Conservation (phyloP, 2,888 invertebrate species). For the Asteroscopus sphinx region DNA sequence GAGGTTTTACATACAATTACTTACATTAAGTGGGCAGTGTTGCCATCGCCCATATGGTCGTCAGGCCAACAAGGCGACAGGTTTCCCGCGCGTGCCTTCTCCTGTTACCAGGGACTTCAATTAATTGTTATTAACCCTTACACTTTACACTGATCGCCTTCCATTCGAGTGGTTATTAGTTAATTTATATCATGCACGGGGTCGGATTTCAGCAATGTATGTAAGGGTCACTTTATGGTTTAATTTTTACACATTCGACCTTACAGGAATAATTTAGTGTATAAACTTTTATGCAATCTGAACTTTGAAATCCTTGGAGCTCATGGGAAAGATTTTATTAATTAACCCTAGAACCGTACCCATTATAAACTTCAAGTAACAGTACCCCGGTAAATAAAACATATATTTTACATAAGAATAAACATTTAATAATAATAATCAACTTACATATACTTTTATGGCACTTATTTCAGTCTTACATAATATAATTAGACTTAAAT, state of each 20-base stretch:
- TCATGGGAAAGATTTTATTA: no score
- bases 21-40: conserved; percentile 46
- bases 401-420: no score
- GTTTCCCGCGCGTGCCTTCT: conserved; percentile 78
- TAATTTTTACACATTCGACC: neutral
- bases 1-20: conserved; percentile 61
- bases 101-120: conserved; percentile 79
- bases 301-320: no score
- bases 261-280: neutral
- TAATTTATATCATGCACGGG: conserved; percentile 69
- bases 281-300: no score
- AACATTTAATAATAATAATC: no score
- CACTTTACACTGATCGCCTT: conserved; percentile 62
- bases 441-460: no score
- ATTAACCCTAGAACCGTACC: no score
- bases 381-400: no score
- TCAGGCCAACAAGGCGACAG: conserved; percentile 67
- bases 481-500: no score
- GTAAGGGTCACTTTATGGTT: conserved; percentile 2
- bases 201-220: conserved; percentile 66
- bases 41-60: conserved; percentile 75
- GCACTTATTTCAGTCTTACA: no score
- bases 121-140: conserved; percentile 84
- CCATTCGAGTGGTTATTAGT: conserved; percentile 60
- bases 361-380: no score